phyloP scores from a whole-genome alignment of 2,113 vertebrate genomes.

The Sapayoa aenigma region DNA sequence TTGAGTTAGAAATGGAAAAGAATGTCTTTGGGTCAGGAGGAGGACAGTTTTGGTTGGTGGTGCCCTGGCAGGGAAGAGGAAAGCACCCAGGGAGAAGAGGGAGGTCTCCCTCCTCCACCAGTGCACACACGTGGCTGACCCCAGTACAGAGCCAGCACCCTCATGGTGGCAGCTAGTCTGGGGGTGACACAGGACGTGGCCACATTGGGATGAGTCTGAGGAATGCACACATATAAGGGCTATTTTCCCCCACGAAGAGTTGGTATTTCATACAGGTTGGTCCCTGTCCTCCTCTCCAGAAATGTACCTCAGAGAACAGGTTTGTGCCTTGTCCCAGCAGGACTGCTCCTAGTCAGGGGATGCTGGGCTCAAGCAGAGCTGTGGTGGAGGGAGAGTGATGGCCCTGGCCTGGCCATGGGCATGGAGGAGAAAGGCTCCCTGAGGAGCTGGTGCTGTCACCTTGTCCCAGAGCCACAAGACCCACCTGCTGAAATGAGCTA shows the following conservation, averaged over 20 bases:
- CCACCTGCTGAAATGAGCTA: background rate
- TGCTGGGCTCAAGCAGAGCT: background rate
- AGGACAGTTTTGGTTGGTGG: background rate
- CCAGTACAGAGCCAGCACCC: background rate
- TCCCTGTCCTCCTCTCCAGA: background rate
- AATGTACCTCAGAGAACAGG: background rate
- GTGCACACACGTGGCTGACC: fast-evolving
- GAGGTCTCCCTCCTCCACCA: background rate
- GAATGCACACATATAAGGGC: background rate
- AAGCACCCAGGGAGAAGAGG: background rate
- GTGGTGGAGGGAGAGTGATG: background rate
- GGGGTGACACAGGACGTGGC: background rate
- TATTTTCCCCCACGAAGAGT: background rate
- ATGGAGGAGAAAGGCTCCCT: background rate
- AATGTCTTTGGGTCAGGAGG: background rate
- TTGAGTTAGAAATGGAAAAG: background rate
- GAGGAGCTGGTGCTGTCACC: background rate
- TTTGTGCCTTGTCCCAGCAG: fast-evolving
- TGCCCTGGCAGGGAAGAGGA: background rate
- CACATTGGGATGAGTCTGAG: fast-evolving
- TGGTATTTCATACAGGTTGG: background rate
- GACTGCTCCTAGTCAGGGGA: background rate
- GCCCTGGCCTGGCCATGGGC: background rate
- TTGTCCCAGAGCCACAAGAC: background rate
- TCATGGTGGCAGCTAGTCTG: fast-evolving